Base-by-base conservation (phyloP, 2,797 vertebrate genomes). In the Onychomys torridus region DNA sequence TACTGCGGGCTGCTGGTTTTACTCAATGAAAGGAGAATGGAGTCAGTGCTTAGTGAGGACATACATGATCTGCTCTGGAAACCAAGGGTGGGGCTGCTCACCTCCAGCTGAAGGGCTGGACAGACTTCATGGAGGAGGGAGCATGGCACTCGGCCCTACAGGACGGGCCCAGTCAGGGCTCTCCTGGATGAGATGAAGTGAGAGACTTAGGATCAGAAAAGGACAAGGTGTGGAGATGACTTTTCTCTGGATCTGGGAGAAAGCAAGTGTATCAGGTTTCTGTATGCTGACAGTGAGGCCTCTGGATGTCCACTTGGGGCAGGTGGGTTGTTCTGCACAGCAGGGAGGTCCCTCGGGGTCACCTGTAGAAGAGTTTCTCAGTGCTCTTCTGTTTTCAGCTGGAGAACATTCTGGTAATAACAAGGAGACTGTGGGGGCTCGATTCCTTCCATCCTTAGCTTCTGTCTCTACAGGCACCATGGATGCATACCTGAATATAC, bases 121-220 rank as follows among this genome's bases (percentile, higher is more conserved):
- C 40, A 40, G 59, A 46, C 93, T 85, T 95, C 83, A 29, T 69
- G 25, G 77, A 81, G 43, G n/a, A 81, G 52, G 57, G 11, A 52
- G 65, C 49, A 4, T 78, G 83, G 13, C 65, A 21, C 40, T 78
- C 27, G 49, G 21, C 65, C 49, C 93, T 32, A 49, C 5, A 37
- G 43, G 55, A 52, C n/a, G 23, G 73, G 61, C 49, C 69, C n/a
- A 32, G 52, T 43, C 1, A 69, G 27, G 14, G 57, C 71, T 55
- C 83, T 21, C 55, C 43, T 34, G 46, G 61, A 46, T 83, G 52
- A 95, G 43, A 55, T 11, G 19, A n/a, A 11, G 10, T 14, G 43
- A 69, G 13, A 75, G 34, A 69, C 63, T 49, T 67, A 83, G n/a
- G 57, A 27, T 43, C 59, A 43, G 40, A 71, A 21, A 92, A 90